A percentile compares a stretch with the other conserved stretches of the same genome.
Conservation (phyloP, 2,888 invertebrate species). For the Unio pictorum region DNA sequence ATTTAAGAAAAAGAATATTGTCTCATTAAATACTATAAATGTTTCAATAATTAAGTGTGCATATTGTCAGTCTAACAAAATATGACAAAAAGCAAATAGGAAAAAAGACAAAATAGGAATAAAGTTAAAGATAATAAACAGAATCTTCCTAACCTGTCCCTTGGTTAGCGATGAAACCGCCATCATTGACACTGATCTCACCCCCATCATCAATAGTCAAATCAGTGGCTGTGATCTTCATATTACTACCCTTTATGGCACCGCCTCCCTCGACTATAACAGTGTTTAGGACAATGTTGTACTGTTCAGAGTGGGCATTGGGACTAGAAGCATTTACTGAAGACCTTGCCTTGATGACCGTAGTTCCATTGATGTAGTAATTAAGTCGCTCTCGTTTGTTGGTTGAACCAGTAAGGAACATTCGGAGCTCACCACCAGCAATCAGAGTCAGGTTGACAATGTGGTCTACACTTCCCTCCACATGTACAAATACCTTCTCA, state of each 20-base stretch:
- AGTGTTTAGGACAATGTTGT: constrained; percentile 40
- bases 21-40: too few relatives aligned
- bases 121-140: background rate
- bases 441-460: constrained; percentile 55
- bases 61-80: too few relatives aligned
- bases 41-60: too few relatives aligned
- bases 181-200: constrained; percentile 50
- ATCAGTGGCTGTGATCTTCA: constrained; percentile 45
- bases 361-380: constrained; percentile 47
- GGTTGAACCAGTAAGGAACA: constrained; percentile 54
- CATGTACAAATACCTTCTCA: constrained; percentile 50
- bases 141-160: constrained; percentile 41
- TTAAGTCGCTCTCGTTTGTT: constrained; percentile 35
- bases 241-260: constrained; percentile 40
- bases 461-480: constrained; percentile 55
- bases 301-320: constrained; percentile 45
- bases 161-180: constrained; percentile 42
- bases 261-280: constrained; percentile 56
- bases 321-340: constrained; percentile 48
- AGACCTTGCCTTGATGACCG: constrained; percentile 51
- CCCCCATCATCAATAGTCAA: constrained; percentile 58
- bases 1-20: too few relatives aligned
- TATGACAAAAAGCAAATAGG: too few relatives aligned
- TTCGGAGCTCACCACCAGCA: constrained; percentile 44
- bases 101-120: too few relatives aligned